Base-by-base conservation (phyloP, 2,113 vertebrate genomes). In the Rhadina sibilatrix region DNA sequence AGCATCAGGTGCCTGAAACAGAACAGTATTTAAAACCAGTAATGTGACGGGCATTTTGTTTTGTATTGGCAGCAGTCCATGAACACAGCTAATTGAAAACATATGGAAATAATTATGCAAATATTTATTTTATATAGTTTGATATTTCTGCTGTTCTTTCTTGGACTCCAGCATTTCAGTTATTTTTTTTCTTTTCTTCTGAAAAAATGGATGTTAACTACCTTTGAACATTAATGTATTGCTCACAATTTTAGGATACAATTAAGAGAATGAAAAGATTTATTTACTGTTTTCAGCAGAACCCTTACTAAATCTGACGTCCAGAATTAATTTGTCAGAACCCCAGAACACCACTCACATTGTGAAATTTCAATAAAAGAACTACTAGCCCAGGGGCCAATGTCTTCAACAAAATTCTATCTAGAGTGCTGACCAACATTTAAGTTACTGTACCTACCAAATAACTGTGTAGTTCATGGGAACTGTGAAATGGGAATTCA, bases 1-100 rank as follows among this genome's bases (percentile, higher is more conserved):
- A 90, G 97, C 92, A 91, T 96, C 89, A 42, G 90, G 95, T 96
- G 97, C 97, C 99, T 99, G 87, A 77, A 97, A 96, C 15, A 81
- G 40, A 40, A 70, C 6, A 71, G 15, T 35, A 42, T 84, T 92
- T 88, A 65, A 94, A 60, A 23, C 2, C 33, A 52, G 33, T n/a
- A 56, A 57, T 23, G 44, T 17, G 27, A 20, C 53, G 20, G 28
- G 21, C 33, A 93, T 87, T 90, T 82, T 65, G 21, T 31, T 93
- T 86, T 83, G 20, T 59, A 53, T 7, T 74, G 52, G 25, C 69
- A 90, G n/a, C 6, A 93, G 57, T 54, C 15, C 52, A 64, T 22
- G n/a, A 78, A 31, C 40, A 83, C 10, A 91, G 68, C 23, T 68
- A 75, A 56, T 28, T 84, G 47, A 90, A 94, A 92, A 85, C 14